phyloP scores from a whole-genome alignment of 30 jellyfish, hydroid and myxozoan genomes.

The Pseudorhiza aurosa region DNA sequence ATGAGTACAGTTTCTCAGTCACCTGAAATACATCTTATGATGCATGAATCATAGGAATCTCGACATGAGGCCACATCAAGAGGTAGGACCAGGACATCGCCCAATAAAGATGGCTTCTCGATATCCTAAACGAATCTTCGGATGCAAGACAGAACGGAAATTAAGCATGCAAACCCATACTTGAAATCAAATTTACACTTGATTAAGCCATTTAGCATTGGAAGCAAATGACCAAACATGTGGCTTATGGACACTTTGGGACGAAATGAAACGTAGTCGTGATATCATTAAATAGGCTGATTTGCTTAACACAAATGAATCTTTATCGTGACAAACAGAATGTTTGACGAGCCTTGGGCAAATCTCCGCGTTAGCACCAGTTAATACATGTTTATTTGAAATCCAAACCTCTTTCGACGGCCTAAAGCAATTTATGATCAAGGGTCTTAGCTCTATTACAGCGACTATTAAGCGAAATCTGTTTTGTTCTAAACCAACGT shows the following conservation, averaged over 20 bases:
- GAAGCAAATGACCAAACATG: too few relatives aligned
- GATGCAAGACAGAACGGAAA: too few relatives aligned
- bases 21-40: too few relatives aligned
- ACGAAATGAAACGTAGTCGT: background rate
- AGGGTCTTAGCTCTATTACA: background rate
- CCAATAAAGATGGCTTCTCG: too few relatives aligned
- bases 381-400: slow-evolving; percentile 5
- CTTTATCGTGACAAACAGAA: slow-evolving; percentile 45
- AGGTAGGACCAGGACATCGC: too few relatives aligned
- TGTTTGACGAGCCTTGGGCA: slow-evolving; percentile 40
- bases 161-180: too few relatives aligned
- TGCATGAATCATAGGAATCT: too few relatives aligned
- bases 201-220: too few relatives aligned
- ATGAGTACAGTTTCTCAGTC: too few relatives aligned
- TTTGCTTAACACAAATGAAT: slow-evolving; percentile 3
- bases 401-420: background rate
- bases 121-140: too few relatives aligned
- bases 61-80: too few relatives aligned
- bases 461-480: slow-evolving; percentile 21
- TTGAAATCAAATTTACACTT: too few relatives aligned
- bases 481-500: slow-evolving; percentile 38
- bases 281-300: slow-evolving; percentile 34
- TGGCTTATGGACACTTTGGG: slow-evolving; percentile 4
- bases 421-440: slow-evolving; percentile 24
- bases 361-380: slow-evolving; percentile 20